These are phyloP conservation scores for Phycodurus eques DNA, from an alignment of 2,113 vertebrate species.

Conservation along the genomic window DNA sequence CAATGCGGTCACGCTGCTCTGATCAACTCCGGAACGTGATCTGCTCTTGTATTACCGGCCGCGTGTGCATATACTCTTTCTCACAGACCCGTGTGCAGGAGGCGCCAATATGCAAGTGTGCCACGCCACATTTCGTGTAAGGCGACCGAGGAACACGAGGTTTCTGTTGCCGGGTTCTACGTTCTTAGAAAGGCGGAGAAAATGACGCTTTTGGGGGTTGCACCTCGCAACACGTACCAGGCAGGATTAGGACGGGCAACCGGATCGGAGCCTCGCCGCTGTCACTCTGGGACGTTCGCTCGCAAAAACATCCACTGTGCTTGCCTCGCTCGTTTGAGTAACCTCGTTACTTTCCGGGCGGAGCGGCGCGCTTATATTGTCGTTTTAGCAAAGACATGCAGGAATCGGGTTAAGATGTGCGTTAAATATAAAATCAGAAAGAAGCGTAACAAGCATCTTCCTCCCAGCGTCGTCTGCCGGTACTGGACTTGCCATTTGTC, in stretches of 20 bases:
- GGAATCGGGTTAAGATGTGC: no score
- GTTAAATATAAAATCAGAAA: no score
- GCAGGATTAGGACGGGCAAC: conserved; percentile 71
- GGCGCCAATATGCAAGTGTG: conserved; percentile 42
- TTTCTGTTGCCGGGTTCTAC: conserved; percentile 20
- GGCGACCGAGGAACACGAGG: conserved; percentile 43
- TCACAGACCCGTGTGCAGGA: conserved; percentile 26
- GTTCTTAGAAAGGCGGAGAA: not conserved
- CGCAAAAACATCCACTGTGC: conserved; percentile 65
- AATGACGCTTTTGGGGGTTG: not conserved
- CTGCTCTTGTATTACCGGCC: conserved; percentile 66
- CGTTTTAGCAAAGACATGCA: no score
- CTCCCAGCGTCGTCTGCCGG: no score
- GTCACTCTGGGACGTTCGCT: conserved; percentile 47
- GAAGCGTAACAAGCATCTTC: no score
- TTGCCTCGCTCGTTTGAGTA: conserved; percentile 73
- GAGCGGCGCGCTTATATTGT: no score
- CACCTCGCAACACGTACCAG: conserved; percentile 61
- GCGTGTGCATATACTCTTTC: conserved; percentile 24
- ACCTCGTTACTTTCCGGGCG: conserved; percentile 60
- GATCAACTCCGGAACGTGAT: conserved; percentile 67
- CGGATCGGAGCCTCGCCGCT: conserved; percentile 60
- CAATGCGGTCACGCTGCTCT: conserved; percentile 37
- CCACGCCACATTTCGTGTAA: conserved; percentile 53
- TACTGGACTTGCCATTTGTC: no score